Base-by-base conservation (phyloP, 2,888 invertebrate genomes). In the Zelleria hepariella region DNA sequence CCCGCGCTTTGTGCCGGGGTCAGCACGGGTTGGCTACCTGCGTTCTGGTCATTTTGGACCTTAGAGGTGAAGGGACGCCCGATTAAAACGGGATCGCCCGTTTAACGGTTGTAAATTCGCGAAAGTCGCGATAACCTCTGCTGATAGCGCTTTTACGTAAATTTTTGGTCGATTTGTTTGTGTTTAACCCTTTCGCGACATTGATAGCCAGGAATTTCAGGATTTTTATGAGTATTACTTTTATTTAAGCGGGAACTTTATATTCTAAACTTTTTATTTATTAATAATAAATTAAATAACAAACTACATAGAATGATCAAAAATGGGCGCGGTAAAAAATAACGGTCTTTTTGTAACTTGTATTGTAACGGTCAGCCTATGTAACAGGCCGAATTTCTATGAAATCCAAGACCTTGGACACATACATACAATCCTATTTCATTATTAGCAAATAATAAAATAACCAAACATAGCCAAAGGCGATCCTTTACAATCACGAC, bases 31-130 rank as follows among this genome's bases (percentile, higher is more conserved):
- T 42, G 82, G 80, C 80, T 86, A 83, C 86, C 86, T 83, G 83
- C 67, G 66, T 42, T 15, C 32, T 70, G 77, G 77, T 73, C 75
- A 68, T 60, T 42, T 65, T 59, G 74, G 84, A 81, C 84, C 83
- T 78, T 68, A 72, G 73, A 78, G 75, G 23, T 24, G 47, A 73
- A 67, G 70, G 74, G 75, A 78, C 77, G 70, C 75, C 80, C 82
- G 80, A 86, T 88, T 88, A 87, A 88, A 89, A 85, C 82, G 82
- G 85, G 86, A 86, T 71, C 81, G 70, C 64, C 68, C 75, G 71
- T 74, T 72, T 75, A 76, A 86, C 82, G 80, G 85, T 76, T 79
- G 73, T 72, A 72, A 70, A 69, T 73, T 42, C 65, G 75, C 32
- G 74, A 80, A 82, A 79, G 81, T 82, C 80, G 78, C 77, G 87